Base-by-base conservation (phyloP, 2,113 vertebrate species). In the Chaetodon auriga region DNA sequence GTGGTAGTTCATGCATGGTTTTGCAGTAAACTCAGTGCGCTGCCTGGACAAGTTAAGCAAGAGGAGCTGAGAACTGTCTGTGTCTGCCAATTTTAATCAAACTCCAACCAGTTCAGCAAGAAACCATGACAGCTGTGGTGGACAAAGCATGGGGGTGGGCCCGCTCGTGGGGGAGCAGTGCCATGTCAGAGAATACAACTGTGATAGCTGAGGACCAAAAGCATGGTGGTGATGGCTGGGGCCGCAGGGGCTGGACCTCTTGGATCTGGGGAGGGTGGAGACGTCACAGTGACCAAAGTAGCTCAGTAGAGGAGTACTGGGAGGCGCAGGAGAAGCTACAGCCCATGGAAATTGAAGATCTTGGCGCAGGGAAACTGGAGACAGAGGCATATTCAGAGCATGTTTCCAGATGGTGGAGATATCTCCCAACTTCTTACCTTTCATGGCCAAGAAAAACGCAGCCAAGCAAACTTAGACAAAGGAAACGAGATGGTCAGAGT, bases 111-210 rank as follows among this genome's bases (percentile, higher is more conserved):
- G 15, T 30, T 25, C 15, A 14, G 14, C 5, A n/a, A 63, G 38
- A 14, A 46, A 75, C 38, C 64, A 96, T 95, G 95, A 55, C 91
- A 1, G 90, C 93, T 83, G 89, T 91, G 35, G 72, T 92, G 0
- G 92, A 93, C 18, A 87, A 76, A 71, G 94, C 92, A 2, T 94
- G 93, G 95, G 88, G 93, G 4, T 96, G 95, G 95, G 43, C 94
- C 43, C 83, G 88, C 45, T 94, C 94, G 0, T 94, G 94, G 95
- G 87, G 81, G 2, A 68, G 62, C 43, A 55, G 43, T 7, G 0
- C 14, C 0, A 9, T 3, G 3, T 62, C 87, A 10, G 60, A 88
- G 19, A 80, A 82, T 0, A 43, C 58, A 18, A 2, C 4, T 1
- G 6, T 21, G 38, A 66, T 16, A 54, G 53, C 35, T 1, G 76